phyloP scores from a whole-genome alignment of 2,113 vertebrate species.

The Bambusicola thoracicus region DNA sequence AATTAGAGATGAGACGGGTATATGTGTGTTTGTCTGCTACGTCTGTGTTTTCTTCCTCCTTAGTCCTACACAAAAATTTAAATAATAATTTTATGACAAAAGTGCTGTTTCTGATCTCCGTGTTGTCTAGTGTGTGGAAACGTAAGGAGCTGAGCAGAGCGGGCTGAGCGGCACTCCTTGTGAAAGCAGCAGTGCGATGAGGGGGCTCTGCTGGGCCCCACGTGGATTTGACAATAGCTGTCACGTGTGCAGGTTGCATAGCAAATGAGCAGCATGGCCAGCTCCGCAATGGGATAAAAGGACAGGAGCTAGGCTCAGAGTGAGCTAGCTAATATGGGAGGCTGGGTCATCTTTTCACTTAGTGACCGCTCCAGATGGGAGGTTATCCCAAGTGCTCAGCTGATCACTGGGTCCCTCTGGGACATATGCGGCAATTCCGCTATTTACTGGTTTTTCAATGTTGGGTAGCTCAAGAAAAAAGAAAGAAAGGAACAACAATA shows the following conservation, averaged over 20 bases:
- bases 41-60: not conserved
- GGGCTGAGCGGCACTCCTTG: not conserved
- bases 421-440: not conserved
- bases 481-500: not conserved
- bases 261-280: not conserved
- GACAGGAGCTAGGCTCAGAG: not conserved
- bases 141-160: not conserved
- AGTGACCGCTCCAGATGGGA: not conserved
- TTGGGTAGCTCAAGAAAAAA: not conserved
- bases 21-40: not conserved
- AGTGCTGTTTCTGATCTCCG: not conserved
- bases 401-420: not conserved
- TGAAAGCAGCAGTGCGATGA: fast-evolving
- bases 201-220: not conserved
- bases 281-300: not conserved
- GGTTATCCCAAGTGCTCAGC: not conserved
- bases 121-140: not conserved
- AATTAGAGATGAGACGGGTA: not conserved
- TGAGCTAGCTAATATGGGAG: not conserved
- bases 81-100: not conserved
- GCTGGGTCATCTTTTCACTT: not conserved
- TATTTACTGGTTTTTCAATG: fast-evolving
- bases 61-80: not conserved
- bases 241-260: not conserved
- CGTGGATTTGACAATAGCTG: not conserved